phyloP scores from a whole-genome alignment of 2,888 invertebrate species.

The Mermis nigrescens region DNA sequence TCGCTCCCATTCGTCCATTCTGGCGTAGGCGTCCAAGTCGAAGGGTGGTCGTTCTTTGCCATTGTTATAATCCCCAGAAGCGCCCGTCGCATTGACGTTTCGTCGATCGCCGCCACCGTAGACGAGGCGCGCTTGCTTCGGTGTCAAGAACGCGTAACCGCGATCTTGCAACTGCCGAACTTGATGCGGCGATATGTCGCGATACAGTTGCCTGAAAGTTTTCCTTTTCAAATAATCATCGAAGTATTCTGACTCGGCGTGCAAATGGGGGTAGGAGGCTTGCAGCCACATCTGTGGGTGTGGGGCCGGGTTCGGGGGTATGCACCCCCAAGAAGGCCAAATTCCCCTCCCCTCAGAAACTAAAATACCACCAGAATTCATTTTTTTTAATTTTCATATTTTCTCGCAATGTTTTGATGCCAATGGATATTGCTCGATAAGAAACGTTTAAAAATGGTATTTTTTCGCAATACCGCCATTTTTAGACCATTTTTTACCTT shows the following conservation, averaged over 20 bases:
- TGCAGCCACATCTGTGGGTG: too few species aligned
- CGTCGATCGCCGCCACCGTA: background rate
- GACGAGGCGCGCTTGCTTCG: background rate
- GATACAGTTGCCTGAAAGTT: background rate
- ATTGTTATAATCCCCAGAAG: background rate
- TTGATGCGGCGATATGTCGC: background rate
- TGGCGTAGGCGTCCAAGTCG: background rate
- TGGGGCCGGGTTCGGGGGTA: too few species aligned
- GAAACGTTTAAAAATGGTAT: too few species aligned
- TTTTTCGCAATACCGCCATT: too few species aligned
- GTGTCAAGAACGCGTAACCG: slow-evolving; percentile 1
- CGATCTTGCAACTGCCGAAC: background rate
- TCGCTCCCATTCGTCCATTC: background rate
- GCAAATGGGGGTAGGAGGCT: too few species aligned
- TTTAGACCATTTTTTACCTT: too few species aligned
- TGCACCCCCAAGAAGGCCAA: too few species aligned
- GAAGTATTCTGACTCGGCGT: background rate
- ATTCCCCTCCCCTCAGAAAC: too few species aligned
- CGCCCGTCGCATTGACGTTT: background rate
- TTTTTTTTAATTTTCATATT: too few species aligned
- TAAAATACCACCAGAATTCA: too few species aligned
- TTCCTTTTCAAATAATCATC: background rate
- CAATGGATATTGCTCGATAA: too few species aligned
- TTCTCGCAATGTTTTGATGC: too few species aligned
- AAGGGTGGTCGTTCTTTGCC: background rate